These are phyloP conservation scores for Gambusia holbrooki DNA, from an alignment of 2,113 vertebrate species.

Conservation along the genomic window DNA sequence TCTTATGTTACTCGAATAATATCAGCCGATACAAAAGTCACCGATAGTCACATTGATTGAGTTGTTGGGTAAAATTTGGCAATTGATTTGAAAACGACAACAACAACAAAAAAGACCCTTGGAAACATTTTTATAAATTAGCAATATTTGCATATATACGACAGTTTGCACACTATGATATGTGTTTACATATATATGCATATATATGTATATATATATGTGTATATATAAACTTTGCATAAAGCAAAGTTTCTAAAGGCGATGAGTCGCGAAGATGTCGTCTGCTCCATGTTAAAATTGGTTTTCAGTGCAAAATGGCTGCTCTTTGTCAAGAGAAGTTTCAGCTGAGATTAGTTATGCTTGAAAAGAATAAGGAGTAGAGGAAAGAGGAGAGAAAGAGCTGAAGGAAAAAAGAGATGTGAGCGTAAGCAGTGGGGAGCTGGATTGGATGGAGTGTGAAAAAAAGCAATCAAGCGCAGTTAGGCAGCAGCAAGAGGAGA, in stretches of 20 bases:
- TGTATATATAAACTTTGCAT: too few species aligned
- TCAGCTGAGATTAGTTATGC: conserved; percentile 61
- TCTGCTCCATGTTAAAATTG: conserved; percentile 48
- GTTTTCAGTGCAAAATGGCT: conserved; percentile 65
- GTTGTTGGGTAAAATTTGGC: too few species aligned
- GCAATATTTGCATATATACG: too few species aligned
- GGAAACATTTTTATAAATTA: too few species aligned
- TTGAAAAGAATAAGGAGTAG: conserved; percentile 40
- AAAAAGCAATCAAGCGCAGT: conserved; percentile 51
- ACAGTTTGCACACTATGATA: too few species aligned
- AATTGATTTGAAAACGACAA: too few species aligned
- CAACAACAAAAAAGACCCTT: too few species aligned
- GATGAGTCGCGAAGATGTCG: conserved; percentile 7
- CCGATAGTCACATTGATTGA: too few species aligned
- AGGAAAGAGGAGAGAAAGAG: conserved; percentile 10
- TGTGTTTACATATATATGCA: too few species aligned
- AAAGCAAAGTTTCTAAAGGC: not conserved
- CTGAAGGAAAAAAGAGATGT: conserved; percentile 18
- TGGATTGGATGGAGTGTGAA: conserved; percentile 51
- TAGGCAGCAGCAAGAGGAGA: conserved; percentile 21
- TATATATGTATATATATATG: too few species aligned
- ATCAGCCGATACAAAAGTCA: too few species aligned
- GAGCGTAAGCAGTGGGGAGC: conserved; percentile 29
- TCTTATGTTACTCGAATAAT: not conserved
- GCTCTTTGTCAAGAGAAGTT: conserved; percentile 49